Evolutionary conservation across 2,888 invertebrate species (phyloP), one percentile per base, ranked within the genome.

Genomic region (Apomyelois bistriatella): DNA sequence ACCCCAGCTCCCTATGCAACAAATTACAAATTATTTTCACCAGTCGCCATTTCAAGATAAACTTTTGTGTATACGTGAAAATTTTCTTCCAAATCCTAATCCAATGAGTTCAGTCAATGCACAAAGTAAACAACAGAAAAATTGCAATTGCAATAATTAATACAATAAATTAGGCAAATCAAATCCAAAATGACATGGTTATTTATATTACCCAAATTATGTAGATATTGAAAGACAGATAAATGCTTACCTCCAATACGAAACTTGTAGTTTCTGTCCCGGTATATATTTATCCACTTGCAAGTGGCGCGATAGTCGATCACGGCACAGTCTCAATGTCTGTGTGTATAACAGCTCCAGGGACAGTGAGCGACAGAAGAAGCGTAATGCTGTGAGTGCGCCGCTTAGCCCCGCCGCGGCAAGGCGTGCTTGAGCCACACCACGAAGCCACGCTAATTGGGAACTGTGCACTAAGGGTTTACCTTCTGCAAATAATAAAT

Each of bases 301-400:
- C 54, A 97, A 93, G 74, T 98, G 97, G 62, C 96, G 95, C 56
- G 97, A 95, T 16, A 99, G 88, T 6, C 98, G 93, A 71, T 98
- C 98, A 41, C 96, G 92, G 69, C 97, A 96, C 47, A 99, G 87
- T 46, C 98, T 92, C 66, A 97, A 86, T 0, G 97, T 97, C 88
- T 98, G 97, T 0, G 97, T 96, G 74, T 97, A 97, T 3, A 97
- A 85, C 5, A 95, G 92, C 84, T 99, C 98, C 30, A 99, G 86
- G 72, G 99, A 99, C 28, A 99, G 90, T 0, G 98, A 97, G 70
- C 98, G 97, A 74, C 98, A 98, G 84, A 99, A 99, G 74, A 94
- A 96, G 62, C 98, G 97, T 32, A 99, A 90, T 1, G 90, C 90
- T 0, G 89, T 79, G 0, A 91, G 68, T 0, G 92, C 74, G 93